Percentiles rank a stretch among this genome's conserved stretches.
Conservation (phyloP, 2,888 invertebrate species). For the Phrixothrix hirtus region DNA sequence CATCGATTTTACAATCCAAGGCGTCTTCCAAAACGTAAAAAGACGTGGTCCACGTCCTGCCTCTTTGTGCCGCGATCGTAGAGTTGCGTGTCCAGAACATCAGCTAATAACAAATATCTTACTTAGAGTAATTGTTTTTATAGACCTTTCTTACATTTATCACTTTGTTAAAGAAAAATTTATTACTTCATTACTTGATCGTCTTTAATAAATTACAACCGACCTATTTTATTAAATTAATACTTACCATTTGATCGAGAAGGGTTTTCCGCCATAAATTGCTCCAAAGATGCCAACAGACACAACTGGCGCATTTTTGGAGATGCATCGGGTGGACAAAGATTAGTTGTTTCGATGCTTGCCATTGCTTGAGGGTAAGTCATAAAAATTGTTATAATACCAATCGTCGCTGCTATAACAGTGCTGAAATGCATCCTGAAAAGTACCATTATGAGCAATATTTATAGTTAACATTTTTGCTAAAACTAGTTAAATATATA, state of each 20-base stretch:
- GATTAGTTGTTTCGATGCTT: slow-evolving; percentile 25
- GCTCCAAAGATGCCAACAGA: slow-evolving; percentile 34
- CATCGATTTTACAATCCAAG: slow-evolving; percentile 43
- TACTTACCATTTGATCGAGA: slow-evolving; percentile 29
- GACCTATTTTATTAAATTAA: slow-evolving; percentile 1
- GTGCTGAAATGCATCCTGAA: slow-evolving; percentile 39
- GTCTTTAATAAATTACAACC: slow-evolving; percentile 8
- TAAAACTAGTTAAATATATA: neutral
- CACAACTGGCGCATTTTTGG: slow-evolving; percentile 40
- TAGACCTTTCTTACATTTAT: slow-evolving; percentile 6
- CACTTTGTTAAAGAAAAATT: neutral
- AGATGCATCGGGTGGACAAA: slow-evolving; percentile 37
- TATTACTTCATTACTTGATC: too few relatives aligned
- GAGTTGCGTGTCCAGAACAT: slow-evolving; percentile 47
- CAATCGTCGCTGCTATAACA: slow-evolving; percentile 30
- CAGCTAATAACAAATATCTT: slow-evolving; percentile 31
- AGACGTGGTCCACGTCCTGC: slow-evolving; percentile 89
- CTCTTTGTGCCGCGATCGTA: slow-evolving; percentile 74
- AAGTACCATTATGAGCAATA: neutral
- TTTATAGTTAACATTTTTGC: neutral
- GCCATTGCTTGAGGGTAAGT: slow-evolving; percentile 30
- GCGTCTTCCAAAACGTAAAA: slow-evolving; percentile 84
- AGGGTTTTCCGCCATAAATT: slow-evolving; percentile 24
- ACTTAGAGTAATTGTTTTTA: slow-evolving; percentile 19
- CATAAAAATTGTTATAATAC: slow-evolving; percentile 30